Evolutionary conservation across 2,888 invertebrate genomes (phyloP).

Genomic region (Aspidapion aeneum): DNA sequence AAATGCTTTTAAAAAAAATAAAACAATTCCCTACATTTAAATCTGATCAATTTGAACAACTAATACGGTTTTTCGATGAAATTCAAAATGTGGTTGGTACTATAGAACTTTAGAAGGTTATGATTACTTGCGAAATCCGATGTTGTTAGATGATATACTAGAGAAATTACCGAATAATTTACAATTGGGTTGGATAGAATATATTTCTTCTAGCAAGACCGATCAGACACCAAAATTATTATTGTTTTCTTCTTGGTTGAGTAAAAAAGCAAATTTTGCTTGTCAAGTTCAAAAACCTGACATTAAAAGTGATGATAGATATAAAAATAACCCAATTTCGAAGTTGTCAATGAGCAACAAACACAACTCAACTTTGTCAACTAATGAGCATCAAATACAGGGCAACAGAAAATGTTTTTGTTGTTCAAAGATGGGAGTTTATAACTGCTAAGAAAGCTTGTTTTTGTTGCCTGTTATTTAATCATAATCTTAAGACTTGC

Average conservation of each 20-base stretch:
- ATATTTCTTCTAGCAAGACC: no score
- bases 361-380: not conserved
- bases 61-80: no score
- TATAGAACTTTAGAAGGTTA: constrained; percentile 1
- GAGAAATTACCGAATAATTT: no score
- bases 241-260: not conserved
- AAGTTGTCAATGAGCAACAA: not conserved
- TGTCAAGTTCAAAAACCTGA: not conserved
- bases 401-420: not conserved
- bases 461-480: not conserved
- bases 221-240: not conserved
- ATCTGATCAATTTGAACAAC: no score
- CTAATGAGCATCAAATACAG: not conserved
- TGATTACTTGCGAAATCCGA: not conserved
- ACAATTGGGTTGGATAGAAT: no score
- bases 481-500: not conserved
- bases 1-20: no score
- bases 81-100: constrained; percentile 12
- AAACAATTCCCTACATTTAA: no score
- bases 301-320: not conserved
- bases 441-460: not conserved
- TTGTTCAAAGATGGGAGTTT: not conserved
- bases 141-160: not conserved
- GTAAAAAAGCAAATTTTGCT: not conserved
- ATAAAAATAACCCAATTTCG: not conserved